phyloP scores from a whole-genome alignment of 2,888 invertebrate genomes.

The Villa cingulata region DNA sequence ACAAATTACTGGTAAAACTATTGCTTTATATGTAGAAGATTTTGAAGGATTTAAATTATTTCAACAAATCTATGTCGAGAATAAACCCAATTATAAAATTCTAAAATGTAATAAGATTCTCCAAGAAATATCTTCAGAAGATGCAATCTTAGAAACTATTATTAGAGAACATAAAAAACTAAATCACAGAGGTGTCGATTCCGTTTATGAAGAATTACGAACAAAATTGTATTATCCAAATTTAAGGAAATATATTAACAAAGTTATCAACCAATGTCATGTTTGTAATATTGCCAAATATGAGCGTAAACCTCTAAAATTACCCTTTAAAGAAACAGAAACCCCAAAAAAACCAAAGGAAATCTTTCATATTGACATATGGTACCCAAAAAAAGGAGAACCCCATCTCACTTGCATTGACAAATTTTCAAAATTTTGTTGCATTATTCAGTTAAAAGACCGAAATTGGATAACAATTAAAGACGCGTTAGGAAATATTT shows the following conservation, averaged over 20 bases:
- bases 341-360: background rate
- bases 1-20: background rate
- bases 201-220: background rate
- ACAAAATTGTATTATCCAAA: background rate
- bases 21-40: background rate
- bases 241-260: background rate
- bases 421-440: no score
- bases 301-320: background rate
- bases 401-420: no score
- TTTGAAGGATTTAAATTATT: background rate
- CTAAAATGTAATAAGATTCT: background rate
- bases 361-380: background rate
- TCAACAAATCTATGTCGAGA: background rate
- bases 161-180: background rate
- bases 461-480: background rate
- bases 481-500: no score
- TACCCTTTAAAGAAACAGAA: background rate
- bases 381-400: no score
- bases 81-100: no score
- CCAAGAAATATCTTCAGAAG: background rate
- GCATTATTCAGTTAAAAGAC: background rate
- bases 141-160: background rate
- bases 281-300: background rate
- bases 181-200: no score
- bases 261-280: background rate